Conservation (phyloP, 2,113 vertebrate genomes). For the Gallinago media region DNA sequence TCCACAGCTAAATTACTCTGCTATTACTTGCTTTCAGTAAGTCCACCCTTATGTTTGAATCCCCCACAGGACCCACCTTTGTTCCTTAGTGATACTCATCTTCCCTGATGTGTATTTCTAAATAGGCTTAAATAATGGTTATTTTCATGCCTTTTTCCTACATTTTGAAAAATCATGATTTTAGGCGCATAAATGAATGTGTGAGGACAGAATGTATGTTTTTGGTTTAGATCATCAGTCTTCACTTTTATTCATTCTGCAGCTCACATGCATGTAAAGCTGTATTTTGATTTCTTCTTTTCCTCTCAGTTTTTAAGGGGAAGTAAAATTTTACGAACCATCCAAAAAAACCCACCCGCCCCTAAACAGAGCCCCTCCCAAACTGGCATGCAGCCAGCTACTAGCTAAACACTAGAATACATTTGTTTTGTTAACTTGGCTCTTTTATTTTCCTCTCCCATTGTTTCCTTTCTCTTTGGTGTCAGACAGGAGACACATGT, state of each 20-base stretch:
- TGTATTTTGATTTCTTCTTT: not conserved
- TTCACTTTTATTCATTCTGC: not conserved
- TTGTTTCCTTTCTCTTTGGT: not conserved
- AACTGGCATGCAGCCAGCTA: not conserved
- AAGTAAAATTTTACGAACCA: not conserved
- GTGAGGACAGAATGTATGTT: not conserved
- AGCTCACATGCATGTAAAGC: not conserved
- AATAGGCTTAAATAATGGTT: slow-evolving; percentile 10
- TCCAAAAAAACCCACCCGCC: not conserved
- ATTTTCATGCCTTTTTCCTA: not conserved
- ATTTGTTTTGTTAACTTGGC: not conserved
- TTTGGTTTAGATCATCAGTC: not conserved
- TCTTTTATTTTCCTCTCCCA: not conserved
- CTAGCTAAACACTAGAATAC: not conserved
- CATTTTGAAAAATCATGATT: not conserved
- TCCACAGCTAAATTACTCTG: slow-evolving; percentile 48
- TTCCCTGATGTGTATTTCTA: not conserved
- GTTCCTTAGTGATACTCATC: not conserved
- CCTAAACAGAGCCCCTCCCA: not conserved
- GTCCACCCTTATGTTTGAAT: not conserved
- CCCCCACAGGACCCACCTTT: not conserved
- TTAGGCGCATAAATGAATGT: not conserved
- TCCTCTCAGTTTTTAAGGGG: not conserved
- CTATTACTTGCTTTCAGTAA: slow-evolving; percentile 54
- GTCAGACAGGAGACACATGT: not conserved